Evolutionary conservation across 92 coral and sea anemone species (phyloP).

Genomic region (Zoanthus sociatus): DNA sequence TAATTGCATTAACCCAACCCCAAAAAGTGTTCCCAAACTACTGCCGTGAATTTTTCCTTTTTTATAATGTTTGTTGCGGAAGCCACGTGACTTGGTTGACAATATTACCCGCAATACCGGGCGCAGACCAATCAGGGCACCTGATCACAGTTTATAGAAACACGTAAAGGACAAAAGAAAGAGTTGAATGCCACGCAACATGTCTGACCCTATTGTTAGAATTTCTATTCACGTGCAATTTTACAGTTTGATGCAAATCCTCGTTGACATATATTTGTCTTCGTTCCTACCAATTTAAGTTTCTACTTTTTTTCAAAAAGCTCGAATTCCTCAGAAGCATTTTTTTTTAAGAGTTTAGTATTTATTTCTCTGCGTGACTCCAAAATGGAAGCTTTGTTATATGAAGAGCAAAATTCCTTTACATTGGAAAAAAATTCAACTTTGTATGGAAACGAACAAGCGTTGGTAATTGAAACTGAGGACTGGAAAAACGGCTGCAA

Average conservation of each 20-base stretch:
- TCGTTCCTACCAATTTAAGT: background rate
- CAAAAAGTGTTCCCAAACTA: too few relatives aligned
- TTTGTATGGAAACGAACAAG: slow-evolving; percentile 53
- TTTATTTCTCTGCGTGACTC: slow-evolving; percentile 15
- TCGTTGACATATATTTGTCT: background rate
- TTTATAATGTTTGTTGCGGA: background rate
- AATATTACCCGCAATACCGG: slow-evolving; percentile 33
- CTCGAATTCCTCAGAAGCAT: background rate
- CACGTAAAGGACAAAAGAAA: slow-evolving; percentile 36
- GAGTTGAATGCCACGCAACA: slow-evolving; percentile 41
- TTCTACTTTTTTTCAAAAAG: background rate
- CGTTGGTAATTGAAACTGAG: slow-evolving; percentile 49
- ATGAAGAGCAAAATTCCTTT: slow-evolving; percentile 72
- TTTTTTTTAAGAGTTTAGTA: background rate
- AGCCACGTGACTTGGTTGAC: slow-evolving; percentile 8
- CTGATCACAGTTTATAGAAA: slow-evolving; percentile 21
- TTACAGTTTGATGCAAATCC: slow-evolving; percentile 13
- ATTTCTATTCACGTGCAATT: slow-evolving; percentile 33
- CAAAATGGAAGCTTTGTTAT: slow-evolving; percentile 66
- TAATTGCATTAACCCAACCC: too few relatives aligned
- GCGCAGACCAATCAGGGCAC: slow-evolving; percentile 29
- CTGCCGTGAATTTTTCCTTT: too few relatives aligned
- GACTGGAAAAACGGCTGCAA: slow-evolving; percentile 60
- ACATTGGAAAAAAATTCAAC: slow-evolving; percentile 59
- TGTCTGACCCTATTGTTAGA: slow-evolving; percentile 42